Conservation (phyloP, 2,888 invertebrate species). For the Cantharis rufa region DNA sequence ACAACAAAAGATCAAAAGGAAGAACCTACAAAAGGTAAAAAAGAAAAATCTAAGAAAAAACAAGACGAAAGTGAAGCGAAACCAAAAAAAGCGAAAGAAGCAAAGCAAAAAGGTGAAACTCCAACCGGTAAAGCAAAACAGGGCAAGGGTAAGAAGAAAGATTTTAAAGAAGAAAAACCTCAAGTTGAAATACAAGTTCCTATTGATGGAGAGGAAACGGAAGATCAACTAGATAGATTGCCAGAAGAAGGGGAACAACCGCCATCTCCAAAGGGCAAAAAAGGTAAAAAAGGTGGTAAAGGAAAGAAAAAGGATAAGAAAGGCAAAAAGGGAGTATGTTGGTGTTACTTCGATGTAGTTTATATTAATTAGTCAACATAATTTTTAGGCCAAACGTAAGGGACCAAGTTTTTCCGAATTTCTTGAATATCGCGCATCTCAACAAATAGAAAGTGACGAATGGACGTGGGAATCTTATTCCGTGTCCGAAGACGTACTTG, state of each 20-base stretch:
- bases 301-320: background rate
- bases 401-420: background rate
- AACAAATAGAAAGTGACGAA: background rate
- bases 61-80: background rate
- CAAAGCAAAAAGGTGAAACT: background rate
- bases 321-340: background rate
- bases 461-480: constrained; percentile 1
- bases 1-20: background rate
- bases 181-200: background rate
- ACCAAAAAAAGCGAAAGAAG: background rate
- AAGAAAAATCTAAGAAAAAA: background rate
- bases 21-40: background rate
- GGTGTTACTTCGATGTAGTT: background rate
- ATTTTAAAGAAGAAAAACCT: background rate
- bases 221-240: background rate
- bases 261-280: background rate
- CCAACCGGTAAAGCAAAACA: background rate
- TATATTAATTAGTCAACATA: background rate
- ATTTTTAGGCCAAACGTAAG: background rate
- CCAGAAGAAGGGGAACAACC: background rate
- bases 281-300: background rate
- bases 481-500: background rate
- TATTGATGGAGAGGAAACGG: background rate
- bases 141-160: background rate
- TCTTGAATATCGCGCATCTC: background rate